Evolutionary conservation across 2,113 vertebrate species (phyloP).

Genomic region (Herpetotheres cachinnans): DNA sequence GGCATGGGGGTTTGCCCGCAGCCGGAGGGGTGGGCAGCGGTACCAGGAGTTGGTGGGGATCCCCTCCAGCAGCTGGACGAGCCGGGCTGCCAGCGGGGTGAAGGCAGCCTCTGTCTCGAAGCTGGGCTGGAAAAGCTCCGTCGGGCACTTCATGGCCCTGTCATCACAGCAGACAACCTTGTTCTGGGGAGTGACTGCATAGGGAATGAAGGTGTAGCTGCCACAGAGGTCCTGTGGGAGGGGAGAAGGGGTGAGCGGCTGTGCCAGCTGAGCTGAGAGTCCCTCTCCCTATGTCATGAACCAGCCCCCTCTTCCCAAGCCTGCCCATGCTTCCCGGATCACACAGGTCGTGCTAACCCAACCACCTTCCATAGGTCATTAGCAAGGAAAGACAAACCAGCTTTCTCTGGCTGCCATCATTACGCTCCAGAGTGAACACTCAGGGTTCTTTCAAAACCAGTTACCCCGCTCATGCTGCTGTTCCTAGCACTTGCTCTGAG

Average conservation of each 20-base stretch:
- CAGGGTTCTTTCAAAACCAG: not conserved
- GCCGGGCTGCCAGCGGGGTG: constrained; percentile 77
- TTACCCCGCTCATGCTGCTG: not conserved
- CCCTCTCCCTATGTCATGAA: not conserved
- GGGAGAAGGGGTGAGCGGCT: not conserved
- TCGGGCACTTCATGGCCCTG: constrained; percentile 72
- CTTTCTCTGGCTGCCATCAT: not conserved
- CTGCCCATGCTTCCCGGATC: not conserved
- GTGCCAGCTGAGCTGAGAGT: not conserved
- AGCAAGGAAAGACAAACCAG: not conserved
- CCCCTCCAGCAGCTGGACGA: constrained; percentile 79
- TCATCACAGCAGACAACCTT: constrained; percentile 84
- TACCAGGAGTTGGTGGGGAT: constrained; percentile 85
- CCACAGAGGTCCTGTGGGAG: constrained; percentile 79
- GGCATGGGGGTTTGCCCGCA: not conserved
- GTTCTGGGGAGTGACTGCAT: constrained; percentile 81
- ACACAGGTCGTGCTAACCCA: not conserved
- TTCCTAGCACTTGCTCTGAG: not conserved
- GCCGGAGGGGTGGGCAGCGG: not conserved
- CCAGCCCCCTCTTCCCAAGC: not conserved
- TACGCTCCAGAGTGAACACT: not conserved
- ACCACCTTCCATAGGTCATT: not conserved
- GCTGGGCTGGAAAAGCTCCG: constrained; percentile 79
- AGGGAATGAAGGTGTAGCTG: constrained; percentile 88
- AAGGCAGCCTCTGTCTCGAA: constrained; percentile 79